Evolutionary conservation across 2,888 invertebrate species (phyloP).

Genomic region (Loripinus fragilis): DNA sequence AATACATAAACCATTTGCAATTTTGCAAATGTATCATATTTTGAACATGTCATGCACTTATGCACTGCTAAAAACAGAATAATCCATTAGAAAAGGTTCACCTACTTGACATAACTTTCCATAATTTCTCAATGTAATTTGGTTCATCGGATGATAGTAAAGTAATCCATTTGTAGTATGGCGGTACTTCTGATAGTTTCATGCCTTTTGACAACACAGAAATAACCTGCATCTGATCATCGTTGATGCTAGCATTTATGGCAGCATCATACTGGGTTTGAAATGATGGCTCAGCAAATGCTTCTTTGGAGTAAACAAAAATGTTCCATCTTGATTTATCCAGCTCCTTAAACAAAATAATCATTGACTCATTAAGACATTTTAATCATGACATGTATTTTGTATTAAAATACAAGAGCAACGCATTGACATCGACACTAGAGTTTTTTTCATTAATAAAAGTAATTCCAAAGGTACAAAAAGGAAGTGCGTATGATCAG

Average conservation of each 20-base stretch:
- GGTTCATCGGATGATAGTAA: constrained; percentile 34
- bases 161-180: constrained; percentile 32
- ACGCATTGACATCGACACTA: too few relatives aligned
- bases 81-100: too few relatives aligned
- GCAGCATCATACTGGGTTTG: constrained; percentile 26
- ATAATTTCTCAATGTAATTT: constrained; percentile 31
- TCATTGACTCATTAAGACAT: too few relatives aligned
- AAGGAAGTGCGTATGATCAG: too few relatives aligned
- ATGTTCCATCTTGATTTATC: constrained; percentile 46
- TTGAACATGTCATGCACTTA: too few relatives aligned
- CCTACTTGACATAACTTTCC: constrained; percentile 41
- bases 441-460: too few relatives aligned
- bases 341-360: not conserved
- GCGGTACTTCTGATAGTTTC: constrained; percentile 33
- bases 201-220: constrained; percentile 35
- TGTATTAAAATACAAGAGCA: too few relatives aligned
- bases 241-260: constrained; percentile 14
- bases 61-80: too few relatives aligned
- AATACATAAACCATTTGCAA: too few relatives aligned
- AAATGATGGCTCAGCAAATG: constrained; percentile 19
- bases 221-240: constrained; percentile 45
- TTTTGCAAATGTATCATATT: too few relatives aligned
- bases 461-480: too few relatives aligned
- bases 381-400: too few relatives aligned
- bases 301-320: constrained; percentile 38